Evolutionary conservation across 2,888 invertebrate species (phyloP), one percentile per base, ranked within the genome.

Genomic region (Erpobdella octoculata): DNA sequence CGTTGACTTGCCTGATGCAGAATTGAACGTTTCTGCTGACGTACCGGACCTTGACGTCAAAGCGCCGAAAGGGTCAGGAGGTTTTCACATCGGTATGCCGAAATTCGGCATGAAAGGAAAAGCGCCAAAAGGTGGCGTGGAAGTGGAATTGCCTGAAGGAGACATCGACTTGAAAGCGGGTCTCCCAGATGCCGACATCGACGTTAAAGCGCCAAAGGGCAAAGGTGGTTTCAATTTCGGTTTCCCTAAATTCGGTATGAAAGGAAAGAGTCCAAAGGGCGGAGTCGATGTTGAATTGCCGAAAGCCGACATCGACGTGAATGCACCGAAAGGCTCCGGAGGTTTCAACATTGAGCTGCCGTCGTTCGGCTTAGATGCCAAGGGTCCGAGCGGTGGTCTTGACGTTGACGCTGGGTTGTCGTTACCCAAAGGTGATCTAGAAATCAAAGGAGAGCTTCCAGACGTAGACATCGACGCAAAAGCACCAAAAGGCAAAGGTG

Each of bases 151-250:
- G 64, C 38, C 58, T 2, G n/a, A n/a, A 62, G 31, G 68, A 6
- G 41, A 71, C 38, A 6, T 36, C 1, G 64, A 64, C 58, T 2
- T 71, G 18, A 48, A 71, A n/a, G 71, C 38, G n/a, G 31, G 41
- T 12, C 64, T 71, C n/a, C 71, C 71, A 25, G 71, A 71, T n/a
- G 71, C 71, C 31, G 71, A 71, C 28, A 31, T 71, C 36, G 62
- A 71, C n/a, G 35, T 71, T 6, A 71, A 48, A 65, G 65, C 31
- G 41, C 65, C 38, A 53, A 71, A 71, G 53, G 58, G 36, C 48
- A 64, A 64, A 62, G 71, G 71, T 12, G 71, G 64, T 4, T 33
- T 71, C 31, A 64, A 31, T 25, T 9, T 62, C 38, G 38, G 64
- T 31, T n/a, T 71, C 48, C 71, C 71, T 28, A 66, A 65, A 33